phyloP scores from a whole-genome alignment of 2,113 vertebrate genomes.

The Oplegnathus fasciatus region DNA sequence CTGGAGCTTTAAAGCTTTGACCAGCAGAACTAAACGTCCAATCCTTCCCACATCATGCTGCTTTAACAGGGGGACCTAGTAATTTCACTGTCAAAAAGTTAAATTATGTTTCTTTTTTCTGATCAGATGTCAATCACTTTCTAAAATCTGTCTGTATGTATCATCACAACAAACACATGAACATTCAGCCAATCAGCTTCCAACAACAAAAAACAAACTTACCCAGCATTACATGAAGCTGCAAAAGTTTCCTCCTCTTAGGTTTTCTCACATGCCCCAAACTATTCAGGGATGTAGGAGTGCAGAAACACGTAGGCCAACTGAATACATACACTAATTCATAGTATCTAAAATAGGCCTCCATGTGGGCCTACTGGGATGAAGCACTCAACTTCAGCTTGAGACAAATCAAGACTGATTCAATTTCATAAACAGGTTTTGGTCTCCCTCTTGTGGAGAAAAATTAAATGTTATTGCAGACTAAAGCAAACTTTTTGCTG shows the following conservation, averaged over 20 bases:
- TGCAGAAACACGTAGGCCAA: not conserved
- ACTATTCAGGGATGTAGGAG: not conserved
- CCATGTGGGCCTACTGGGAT: no score
- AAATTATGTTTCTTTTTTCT: not conserved
- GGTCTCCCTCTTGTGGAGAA: constrained; percentile 71
- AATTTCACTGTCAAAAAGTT: not conserved
- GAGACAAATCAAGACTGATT: not conserved
- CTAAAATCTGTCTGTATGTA: no score
- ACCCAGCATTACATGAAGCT: not conserved
- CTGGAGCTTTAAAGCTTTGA: not conserved
- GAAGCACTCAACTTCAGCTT: not conserved
- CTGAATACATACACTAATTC: not conserved
- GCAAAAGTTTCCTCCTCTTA: not conserved
- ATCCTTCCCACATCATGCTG: no score
- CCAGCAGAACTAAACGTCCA: not conserved
- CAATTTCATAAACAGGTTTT: constrained; percentile 5
- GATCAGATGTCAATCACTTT: not conserved
- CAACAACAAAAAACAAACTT: not conserved
- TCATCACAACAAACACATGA: constrained; percentile 20
- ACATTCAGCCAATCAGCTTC: constrained; percentile 29
- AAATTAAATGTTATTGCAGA: constrained; percentile 6
- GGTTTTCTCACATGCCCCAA: not conserved
- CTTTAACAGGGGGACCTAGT: not conserved
- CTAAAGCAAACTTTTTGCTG: not conserved
- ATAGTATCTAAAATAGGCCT: not conserved